Evolutionary conservation across 2,888 invertebrate species (phyloP).

Genomic region (Aphodius sticticus): DNA sequence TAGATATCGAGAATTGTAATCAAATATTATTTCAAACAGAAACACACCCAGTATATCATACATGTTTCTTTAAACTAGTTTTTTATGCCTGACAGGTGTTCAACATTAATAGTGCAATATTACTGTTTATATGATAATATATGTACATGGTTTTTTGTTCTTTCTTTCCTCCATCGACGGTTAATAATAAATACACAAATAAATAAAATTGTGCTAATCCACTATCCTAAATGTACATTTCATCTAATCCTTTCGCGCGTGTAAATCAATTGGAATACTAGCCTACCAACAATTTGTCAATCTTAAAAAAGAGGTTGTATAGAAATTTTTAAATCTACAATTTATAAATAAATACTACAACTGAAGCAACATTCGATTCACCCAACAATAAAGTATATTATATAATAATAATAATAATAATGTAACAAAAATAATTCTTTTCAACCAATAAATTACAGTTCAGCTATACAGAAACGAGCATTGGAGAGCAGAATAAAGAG

Average conservation of each 20-base stretch:
- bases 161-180: not conserved
- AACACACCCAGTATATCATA: not conserved
- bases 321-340: not conserved
- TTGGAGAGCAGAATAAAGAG: too few relatives aligned
- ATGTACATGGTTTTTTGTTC: not conserved
- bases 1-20: not conserved
- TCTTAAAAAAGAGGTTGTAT: constrained; percentile 10
- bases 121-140: not conserved
- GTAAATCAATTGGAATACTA: not conserved
- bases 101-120: not conserved
- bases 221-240: constrained; percentile 35
- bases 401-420: not conserved
- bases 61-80: not conserved
- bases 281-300: constrained; percentile 30
- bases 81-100: not conserved
- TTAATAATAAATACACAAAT: constrained; percentile 33
- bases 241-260: constrained; percentile 26
- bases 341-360: not conserved
- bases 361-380: not conserved
- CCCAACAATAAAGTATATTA: not conserved
- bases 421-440: constrained; percentile 10
- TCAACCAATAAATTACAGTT: too few relatives aligned
- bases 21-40: not conserved
- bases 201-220: constrained; percentile 36
- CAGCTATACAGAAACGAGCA: too few relatives aligned